These are phyloP conservation scores for Spodoptera littoralis DNA, from an alignment of 2,888 invertebrate species.

Conservation along the genomic window DNA sequence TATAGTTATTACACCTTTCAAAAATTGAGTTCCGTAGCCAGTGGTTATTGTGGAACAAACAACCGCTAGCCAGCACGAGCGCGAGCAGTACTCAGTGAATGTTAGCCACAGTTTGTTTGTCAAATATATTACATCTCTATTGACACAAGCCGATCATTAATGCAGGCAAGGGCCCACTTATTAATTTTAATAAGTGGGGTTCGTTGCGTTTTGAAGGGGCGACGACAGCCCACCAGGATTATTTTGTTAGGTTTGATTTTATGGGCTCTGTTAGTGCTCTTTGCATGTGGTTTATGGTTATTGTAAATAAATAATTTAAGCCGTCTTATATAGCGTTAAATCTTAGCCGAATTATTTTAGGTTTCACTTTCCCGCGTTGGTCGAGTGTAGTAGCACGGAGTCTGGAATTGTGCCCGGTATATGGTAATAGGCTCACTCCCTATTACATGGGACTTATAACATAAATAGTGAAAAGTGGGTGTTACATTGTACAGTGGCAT, in stretches of 20 bases:
- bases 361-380: no score
- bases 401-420: no score
- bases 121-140: constrained; percentile 86
- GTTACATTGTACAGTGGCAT: no score
- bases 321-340: no score
- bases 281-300: constrained; percentile 36
- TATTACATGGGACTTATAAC: no score
- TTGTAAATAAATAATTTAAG: constrained; percentile 27
- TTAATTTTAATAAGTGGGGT: constrained; percentile 89
- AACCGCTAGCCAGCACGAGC: constrained; percentile 35
- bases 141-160: constrained; percentile 88
- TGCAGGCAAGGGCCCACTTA: constrained; percentile 86
- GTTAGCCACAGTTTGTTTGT: constrained; percentile 78
- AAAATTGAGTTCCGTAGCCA: not conserved
- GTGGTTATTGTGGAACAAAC: constrained; percentile 45
- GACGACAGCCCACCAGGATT: constrained; percentile 75
- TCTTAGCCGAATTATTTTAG: no score
- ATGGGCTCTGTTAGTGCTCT: constrained; percentile 66
- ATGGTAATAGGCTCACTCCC: no score
- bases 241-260: constrained; percentile 86
- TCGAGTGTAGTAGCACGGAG: no score
- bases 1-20: no score
- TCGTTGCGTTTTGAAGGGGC: constrained; percentile 76
- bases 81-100: constrained; percentile 26
- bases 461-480: no score